phyloP scores from a whole-genome alignment of 2,888 invertebrate species.

The Caenorhabditis afra region DNA sequence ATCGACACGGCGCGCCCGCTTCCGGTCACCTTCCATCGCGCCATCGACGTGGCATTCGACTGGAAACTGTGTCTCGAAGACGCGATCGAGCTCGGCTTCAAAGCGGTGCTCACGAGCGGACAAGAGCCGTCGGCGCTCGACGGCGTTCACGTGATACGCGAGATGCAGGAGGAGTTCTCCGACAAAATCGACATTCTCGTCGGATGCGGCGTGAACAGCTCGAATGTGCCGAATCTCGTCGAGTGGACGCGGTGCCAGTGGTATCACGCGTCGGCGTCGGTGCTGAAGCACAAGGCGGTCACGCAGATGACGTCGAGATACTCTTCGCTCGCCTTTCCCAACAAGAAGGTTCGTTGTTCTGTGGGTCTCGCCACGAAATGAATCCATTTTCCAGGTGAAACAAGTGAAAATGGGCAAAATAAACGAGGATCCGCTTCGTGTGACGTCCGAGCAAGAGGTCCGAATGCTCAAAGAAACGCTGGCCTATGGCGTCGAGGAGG shows the following conservation, averaged over 20 bases:
- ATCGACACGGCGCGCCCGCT: slow-evolving; percentile 52
- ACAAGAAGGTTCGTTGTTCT: too few species aligned
- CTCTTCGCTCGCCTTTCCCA: too few species aligned
- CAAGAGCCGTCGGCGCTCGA: slow-evolving; percentile 63
- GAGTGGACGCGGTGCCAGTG: slow-evolving; percentile 52
- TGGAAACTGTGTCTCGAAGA: slow-evolving; percentile 60
- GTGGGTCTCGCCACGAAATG: too few species aligned
- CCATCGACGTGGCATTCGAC: slow-evolving; percentile 63
- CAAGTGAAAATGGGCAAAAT: slow-evolving; percentile 47
- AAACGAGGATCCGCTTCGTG: slow-evolving; percentile 45
- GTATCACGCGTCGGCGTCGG: slow-evolving; percentile 65
- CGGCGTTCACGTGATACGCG: slow-evolving; percentile 58
- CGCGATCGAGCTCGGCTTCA: slow-evolving; percentile 65
- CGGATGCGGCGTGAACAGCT: slow-evolving; percentile 61
- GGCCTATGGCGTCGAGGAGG: neutral
- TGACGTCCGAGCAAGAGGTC: slow-evolving; percentile 50
- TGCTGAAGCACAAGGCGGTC: slow-evolving; percentile 36
- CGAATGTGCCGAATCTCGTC: slow-evolving; percentile 52
- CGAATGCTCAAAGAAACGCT: slow-evolving; percentile 34
- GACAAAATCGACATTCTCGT: slow-evolving; percentile 57
- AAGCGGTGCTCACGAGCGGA: slow-evolving; percentile 66
- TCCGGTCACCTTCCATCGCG: slow-evolving; percentile 67
- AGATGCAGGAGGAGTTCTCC: slow-evolving; percentile 52
- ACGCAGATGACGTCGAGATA: neutral
- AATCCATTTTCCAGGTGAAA: slow-evolving; percentile 15